Base-by-base conservation (phyloP, 1,140 invertebrate genomes). In the Zophobas morio region DNA sequence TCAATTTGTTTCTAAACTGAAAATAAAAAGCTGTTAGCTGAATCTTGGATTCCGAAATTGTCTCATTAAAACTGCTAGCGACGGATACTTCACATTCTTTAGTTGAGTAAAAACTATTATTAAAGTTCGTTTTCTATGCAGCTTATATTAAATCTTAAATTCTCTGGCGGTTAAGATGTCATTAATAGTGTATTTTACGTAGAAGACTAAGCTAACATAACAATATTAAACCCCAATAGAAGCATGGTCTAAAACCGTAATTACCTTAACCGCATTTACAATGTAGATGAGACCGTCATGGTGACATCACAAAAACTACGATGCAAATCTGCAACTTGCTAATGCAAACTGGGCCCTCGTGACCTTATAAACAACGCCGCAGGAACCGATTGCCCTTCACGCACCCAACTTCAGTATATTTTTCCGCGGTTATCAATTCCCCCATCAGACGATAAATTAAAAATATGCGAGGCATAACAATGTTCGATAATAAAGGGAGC, bases 401-500 rank as follows among this genome's bases (percentile, higher is more conserved):
- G 37, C 39, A 66, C n/a, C 5, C 20, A 46, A 66, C 60, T 66
- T 40, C 20, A 39, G n/a, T n/a, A 8, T n/a, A 66, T 66, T 66
- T 66, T 66, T 66, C 6, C 60, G 60, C 39, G 37, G 37, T 66
- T 66, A 66, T 66, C 60, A 66, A 66, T 66, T 66, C 37, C 60
- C 60, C 8, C 60, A 40, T 42, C 39, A 60, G 56, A 60, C 60
- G 39, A 66, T 66, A 66, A 66, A 66, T 66, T 66, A 66, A 66
- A 66, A 66, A 66, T 66, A 66, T 46, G 60, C 60, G 60, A 42
- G 20, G 8, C 60, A 63, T 46, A 66, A 66, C 60, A 66, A 66
- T 42, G 60, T 75, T 75, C 56, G 74, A 75, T 75, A 75, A 75
- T 75, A 51, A 51, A 66, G 60, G 54, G 57, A 6, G 57, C 60